Percentiles rank a stretch among this genome's conserved stretches.
Evolutionary conservation across 2,113 vertebrate species (phyloP).

Genomic region (Crypturellus undulatus): DNA sequence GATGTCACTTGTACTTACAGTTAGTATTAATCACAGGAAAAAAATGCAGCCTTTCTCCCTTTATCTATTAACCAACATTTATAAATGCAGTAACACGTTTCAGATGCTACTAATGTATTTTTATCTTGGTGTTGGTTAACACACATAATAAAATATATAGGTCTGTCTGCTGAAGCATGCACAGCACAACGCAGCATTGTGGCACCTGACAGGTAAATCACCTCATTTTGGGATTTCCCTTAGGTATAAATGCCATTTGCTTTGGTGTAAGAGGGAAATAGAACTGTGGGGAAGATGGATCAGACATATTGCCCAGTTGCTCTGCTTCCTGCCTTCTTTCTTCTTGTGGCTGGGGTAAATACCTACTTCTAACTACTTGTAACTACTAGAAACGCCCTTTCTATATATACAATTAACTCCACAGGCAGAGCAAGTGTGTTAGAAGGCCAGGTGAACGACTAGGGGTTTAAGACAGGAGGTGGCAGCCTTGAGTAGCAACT

Average conservation of each 20-base stretch:
- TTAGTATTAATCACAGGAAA: not conserved
- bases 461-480: constrained; percentile 40
- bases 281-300: constrained; percentile 23
- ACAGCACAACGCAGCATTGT: not conserved
- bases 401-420: not conserved
- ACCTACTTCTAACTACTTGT: not conserved
- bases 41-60: not conserved
- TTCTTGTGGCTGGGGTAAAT: not conserved
- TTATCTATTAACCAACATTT: constrained; percentile 15
- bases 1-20: not conserved
- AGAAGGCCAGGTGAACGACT: not conserved
- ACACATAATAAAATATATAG: not conserved
- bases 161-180: not conserved
- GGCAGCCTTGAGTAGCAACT: constrained; percentile 50
- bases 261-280: constrained; percentile 52
- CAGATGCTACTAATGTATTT: not conserved
- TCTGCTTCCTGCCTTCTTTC: not conserved
- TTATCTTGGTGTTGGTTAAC: not conserved
- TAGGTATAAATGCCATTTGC: constrained; percentile 15
- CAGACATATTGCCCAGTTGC: not conserved
- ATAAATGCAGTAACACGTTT: not conserved
- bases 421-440: not conserved
- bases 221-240: not conserved
- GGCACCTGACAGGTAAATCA: not conserved
- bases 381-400: not conserved